These are phyloP conservation scores for Apaloderma vittatum DNA, from an alignment of 2,113 vertebrate genomes.

Conservation along the genomic window DNA sequence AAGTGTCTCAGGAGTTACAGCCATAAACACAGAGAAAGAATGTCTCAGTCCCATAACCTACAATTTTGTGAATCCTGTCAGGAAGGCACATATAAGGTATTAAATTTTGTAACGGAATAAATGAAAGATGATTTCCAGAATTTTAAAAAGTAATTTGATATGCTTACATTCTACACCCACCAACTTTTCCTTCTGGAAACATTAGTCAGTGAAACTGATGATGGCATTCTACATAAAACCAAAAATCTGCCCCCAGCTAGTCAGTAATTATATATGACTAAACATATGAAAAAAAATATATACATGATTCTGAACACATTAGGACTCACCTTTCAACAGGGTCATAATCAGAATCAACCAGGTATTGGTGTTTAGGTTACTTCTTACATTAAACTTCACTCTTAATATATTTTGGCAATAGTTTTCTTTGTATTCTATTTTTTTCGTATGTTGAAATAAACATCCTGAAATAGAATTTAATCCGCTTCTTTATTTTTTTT, in stretches of 20 bases:
- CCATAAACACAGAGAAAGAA: not conserved
- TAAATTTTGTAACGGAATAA: not conserved
- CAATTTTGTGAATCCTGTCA: not conserved
- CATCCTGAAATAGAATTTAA: not conserved
- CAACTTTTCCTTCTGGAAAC: not conserved
- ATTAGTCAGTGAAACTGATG: not conserved
- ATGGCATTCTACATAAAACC: not conserved
- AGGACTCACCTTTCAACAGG: not conserved
- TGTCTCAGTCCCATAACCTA: not conserved
- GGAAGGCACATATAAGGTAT: fast-evolving
- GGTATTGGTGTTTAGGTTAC: not conserved
- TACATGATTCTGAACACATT: not conserved
- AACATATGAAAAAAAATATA: not conserved
- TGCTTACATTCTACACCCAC: not conserved
- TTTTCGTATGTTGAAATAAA: not conserved
- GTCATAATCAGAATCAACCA: not conserved
- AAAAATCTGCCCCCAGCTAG: not conserved
- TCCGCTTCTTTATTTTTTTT: not conserved
- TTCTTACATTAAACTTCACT: not conserved
- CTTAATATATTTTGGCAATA: not conserved
- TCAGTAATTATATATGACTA: not conserved
- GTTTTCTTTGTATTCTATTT: not conserved
- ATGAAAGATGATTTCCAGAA: not conserved
- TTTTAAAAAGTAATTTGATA: not conserved
- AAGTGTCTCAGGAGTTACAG: not conserved